A percentile compares a stretch with the other conserved stretches of the same genome.
phyloP scores from a whole-genome alignment of 2,113 vertebrate genomes.

The human (Homo sapiens) region DNA sequence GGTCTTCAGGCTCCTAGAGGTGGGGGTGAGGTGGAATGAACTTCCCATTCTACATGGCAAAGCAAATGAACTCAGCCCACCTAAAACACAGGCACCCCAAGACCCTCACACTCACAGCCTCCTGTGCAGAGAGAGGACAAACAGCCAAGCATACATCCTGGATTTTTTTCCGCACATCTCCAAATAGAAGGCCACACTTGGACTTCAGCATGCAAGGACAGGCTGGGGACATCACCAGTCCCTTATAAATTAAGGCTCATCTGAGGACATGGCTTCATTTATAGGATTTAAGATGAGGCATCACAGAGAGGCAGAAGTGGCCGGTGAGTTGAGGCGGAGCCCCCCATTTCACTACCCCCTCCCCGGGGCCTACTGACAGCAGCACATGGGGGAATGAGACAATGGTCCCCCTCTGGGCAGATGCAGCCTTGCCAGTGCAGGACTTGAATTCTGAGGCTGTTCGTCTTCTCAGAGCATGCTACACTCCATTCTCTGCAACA shows the following conservation, averaged over 20 bases:
- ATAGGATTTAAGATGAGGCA: not conserved
- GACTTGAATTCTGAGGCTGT: too few relatives aligned
- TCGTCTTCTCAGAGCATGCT: not conserved
- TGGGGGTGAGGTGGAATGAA: too few relatives aligned
- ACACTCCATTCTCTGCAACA: accelerated
- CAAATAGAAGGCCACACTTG: not conserved
- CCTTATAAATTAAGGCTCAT: not conserved
- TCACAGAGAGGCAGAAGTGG: not conserved
- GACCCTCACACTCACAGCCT: not conserved
- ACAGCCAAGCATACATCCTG: not conserved
- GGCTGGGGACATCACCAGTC: not conserved
- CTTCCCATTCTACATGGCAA: not conserved
- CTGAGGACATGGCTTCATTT: not conserved
- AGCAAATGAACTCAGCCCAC: not conserved
- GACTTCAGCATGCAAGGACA: not conserved
- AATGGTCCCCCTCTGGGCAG: not conserved
- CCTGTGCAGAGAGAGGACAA: not conserved
- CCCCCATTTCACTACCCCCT: not conserved
- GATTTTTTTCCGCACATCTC: not conserved
- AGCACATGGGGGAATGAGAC: not conserved
- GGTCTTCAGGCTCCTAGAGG: not conserved
- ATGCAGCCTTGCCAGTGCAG: too few relatives aligned
- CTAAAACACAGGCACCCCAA: accelerated
- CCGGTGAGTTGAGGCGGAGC: accelerated
- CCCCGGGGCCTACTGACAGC: too few relatives aligned